Evolutionary conservation across 2,888 invertebrate genomes (phyloP), one percentile per base, ranked within the genome.

Genomic region (Pherbina coryleti): DNA sequence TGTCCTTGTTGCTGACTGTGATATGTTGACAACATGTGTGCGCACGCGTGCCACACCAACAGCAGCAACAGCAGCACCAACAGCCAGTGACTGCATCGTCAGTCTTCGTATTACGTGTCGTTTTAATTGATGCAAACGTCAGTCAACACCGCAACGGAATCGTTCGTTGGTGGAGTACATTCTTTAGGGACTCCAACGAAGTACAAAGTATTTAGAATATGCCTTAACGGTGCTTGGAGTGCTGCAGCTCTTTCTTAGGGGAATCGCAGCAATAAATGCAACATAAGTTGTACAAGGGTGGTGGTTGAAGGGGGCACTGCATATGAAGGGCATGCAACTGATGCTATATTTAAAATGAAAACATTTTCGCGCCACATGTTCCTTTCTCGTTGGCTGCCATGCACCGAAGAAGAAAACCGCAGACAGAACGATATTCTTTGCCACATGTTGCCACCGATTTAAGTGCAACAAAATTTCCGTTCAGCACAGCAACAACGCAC

Each of bases 61-160:
- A 17, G 34, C 28, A 3, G 11, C 57, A 37, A 25, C 19, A 57
- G 7, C 49, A 49, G 8, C 53, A 55, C 31, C 31, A 19, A 31
- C 55, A 55, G 44, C 49, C 31, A 8, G 37, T 34, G 17, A 34
- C 53, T 25, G 69, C 25, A 9, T 22, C 69, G 8, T 22, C 53
- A 25, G n/a, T 49, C 34, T 37, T 19, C 25, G 62, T 74, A 64
- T 62, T 69, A 53, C 77, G 79, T 77, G 75, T 83, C 82, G 85
- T 83, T 78, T 78, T 84, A 87, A 86, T 87, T 86, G 84, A 82
- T 84, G 85, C 85, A 82, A 77, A 76, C 77, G 67, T 76, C 77
- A 79, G 77, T 77, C 80, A 76, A 53, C 60, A n/a, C 44, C 44
- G 44, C 44, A 17, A 14, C 53, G 66, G 11, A 44, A 44, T 44